Conservation (phyloP, 2,113 vertebrate species). For the Haplotaxodon microlepis region DNA sequence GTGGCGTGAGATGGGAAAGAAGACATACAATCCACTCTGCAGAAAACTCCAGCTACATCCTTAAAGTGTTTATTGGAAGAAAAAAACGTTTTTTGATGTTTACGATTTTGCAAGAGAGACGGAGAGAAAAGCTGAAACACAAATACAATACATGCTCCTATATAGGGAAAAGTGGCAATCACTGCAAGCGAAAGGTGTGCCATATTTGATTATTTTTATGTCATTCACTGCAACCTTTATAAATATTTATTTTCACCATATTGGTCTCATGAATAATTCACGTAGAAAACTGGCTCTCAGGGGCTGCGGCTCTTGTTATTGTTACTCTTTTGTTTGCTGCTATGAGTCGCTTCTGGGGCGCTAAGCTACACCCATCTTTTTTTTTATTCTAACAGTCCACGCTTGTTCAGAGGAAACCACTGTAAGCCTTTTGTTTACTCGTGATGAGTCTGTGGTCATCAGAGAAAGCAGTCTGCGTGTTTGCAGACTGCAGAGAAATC, state of each 20-base stretch:
- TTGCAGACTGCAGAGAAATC: neutral
- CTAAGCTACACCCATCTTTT: neutral
- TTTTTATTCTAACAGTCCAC: neutral
- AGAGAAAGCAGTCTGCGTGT: neutral
- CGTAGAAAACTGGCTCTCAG: neutral
- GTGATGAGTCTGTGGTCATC: neutral
- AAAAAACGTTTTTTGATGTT: neutral
- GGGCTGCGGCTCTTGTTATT: slow-evolving; percentile 30
- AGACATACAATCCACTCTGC: neutral
- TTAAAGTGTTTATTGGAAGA: neutral
- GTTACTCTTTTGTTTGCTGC: slow-evolving; percentile 21
- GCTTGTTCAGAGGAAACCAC: slow-evolving; percentile 10
- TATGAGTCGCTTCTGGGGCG: neutral
- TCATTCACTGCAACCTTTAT: slow-evolving; percentile 29
- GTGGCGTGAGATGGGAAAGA: neutral
- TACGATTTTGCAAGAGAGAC: neutral
- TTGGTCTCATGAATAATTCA: slow-evolving; percentile 44
- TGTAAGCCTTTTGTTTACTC: neutral
- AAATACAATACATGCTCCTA: neutral
- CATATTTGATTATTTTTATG: neutral
- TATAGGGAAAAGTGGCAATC: neutral
- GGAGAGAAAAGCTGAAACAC: neutral
- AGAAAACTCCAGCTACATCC: neutral
- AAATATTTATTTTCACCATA: slow-evolving; percentile 38
- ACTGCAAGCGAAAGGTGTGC: neutral